phyloP scores from a whole-genome alignment of 1,140 invertebrate genomes.

The Ridgeia piscesae region DNA sequence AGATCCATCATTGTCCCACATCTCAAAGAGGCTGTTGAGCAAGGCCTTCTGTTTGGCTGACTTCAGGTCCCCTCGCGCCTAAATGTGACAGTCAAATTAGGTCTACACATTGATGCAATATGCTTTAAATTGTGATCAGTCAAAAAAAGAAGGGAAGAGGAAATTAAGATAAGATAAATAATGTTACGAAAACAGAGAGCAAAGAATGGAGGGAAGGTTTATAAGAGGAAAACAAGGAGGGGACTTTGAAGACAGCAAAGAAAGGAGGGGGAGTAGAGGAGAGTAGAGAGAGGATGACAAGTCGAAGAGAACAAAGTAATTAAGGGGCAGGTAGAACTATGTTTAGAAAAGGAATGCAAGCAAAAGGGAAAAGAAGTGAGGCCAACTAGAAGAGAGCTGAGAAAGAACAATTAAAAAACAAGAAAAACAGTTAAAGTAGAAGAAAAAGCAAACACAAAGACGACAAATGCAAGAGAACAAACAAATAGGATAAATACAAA shows the following conservation, averaged over 20 bases:
- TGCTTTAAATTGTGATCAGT: too few relatives aligned
- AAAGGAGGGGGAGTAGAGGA: background rate
- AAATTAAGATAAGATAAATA: too few relatives aligned
- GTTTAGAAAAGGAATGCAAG: too few relatives aligned
- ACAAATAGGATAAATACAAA: background rate
- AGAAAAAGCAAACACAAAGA: background rate
- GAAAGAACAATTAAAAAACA: background rate
- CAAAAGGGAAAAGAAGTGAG: background rate
- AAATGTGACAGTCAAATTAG: background rate
- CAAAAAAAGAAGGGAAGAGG: too few relatives aligned
- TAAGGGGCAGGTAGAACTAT: too few relatives aligned
- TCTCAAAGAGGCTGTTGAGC: constrained; percentile 54
- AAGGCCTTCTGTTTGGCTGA: constrained; percentile 46
- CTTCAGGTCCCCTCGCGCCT: constrained; percentile 48
- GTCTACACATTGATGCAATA: too few relatives aligned
- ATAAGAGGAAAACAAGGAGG: background rate
- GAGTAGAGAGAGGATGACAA: background rate
- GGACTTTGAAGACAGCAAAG: background rate
- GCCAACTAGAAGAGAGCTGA: background rate
- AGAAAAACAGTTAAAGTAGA: background rate
- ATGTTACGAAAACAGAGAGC: background rate
- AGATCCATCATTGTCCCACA: constrained; percentile 57
- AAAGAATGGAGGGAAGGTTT: background rate
- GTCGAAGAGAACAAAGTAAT: background rate
- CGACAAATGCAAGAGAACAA: background rate